These are phyloP conservation scores for Maconellicoccus hirsutus DNA, from an alignment of 1,140 invertebrate species.

Conservation along the genomic window DNA sequence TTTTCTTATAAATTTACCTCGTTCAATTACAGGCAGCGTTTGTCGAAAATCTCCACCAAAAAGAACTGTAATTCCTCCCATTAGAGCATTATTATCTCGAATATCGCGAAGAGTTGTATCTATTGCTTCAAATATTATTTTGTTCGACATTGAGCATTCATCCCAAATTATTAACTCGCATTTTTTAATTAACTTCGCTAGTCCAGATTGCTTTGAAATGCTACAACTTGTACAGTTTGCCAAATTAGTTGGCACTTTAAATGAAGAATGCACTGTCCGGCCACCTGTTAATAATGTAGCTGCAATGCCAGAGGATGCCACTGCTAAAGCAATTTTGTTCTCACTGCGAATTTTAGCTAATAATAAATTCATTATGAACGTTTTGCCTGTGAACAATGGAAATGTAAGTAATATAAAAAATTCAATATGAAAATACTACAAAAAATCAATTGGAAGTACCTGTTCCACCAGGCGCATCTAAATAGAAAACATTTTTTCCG, in stretches of 20 bases:
- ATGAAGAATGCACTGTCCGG: slow-evolving; percentile 36
- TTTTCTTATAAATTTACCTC: no score
- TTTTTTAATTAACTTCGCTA: slow-evolving; percentile 10
- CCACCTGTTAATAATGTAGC: slow-evolving; percentile 35
- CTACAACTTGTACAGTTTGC: slow-evolving; percentile 30
- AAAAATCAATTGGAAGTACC: no score
- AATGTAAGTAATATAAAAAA: no score
- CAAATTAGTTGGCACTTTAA: slow-evolving; percentile 35
- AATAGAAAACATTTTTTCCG: slow-evolving; percentile 28
- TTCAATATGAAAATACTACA: no score
- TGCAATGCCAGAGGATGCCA: slow-evolving; percentile 33
- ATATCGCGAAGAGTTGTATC: slow-evolving; percentile 28
- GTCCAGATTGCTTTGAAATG: slow-evolving; percentile 27
- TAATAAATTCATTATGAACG: slow-evolving; percentile 4
- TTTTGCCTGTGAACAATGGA: slow-evolving; percentile 28
- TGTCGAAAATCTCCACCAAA: slow-evolving; percentile 35
- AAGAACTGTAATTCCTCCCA: slow-evolving; percentile 31
- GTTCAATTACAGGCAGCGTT: slow-evolving; percentile 32
- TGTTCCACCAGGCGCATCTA: slow-evolving; percentile 33
- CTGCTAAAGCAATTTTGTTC: slow-evolving; percentile 9
- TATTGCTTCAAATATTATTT: slow-evolving; percentile 32
- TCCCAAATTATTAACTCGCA: slow-evolving; percentile 34
- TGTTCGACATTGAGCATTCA: no score
- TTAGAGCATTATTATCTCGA: not conserved
- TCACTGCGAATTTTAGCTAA: not conserved